phyloP scores from a whole-genome alignment of 2,113 vertebrate genomes.

The Progne subis region DNA sequence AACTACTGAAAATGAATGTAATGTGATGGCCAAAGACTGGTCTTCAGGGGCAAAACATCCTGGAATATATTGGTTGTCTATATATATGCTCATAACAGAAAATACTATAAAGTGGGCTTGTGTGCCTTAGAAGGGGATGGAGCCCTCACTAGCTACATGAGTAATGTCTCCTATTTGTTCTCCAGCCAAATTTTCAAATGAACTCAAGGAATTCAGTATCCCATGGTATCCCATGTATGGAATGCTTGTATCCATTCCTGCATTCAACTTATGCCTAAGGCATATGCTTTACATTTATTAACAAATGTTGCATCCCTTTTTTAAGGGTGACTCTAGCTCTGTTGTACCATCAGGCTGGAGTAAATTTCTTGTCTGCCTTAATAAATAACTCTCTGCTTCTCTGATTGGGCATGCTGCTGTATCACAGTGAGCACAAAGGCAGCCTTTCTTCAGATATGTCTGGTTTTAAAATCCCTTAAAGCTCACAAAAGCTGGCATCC shows the following conservation, averaged over 20 bases:
- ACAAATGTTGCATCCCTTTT: background rate
- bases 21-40: background rate
- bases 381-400: constrained; percentile 23
- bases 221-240: background rate
- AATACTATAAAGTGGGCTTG: background rate
- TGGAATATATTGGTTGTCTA: background rate
- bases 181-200: background rate
- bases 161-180: background rate
- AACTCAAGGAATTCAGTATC: background rate
- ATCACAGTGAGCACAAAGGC: background rate
- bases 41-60: background rate
- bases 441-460: background rate
- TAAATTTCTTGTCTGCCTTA: background rate
- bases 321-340: background rate
- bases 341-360: background rate
- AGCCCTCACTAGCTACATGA: background rate
- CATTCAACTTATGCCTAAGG: background rate
- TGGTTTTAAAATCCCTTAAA: background rate
- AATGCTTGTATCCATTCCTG: background rate
- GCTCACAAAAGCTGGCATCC: background rate
- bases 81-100: background rate
- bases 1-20: background rate
- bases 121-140: background rate
- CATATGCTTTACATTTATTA: background rate
- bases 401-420: constrained; percentile 9